phyloP scores from a whole-genome alignment of 2,797 vertebrate genomes.

The Coreius guichenoti region DNA sequence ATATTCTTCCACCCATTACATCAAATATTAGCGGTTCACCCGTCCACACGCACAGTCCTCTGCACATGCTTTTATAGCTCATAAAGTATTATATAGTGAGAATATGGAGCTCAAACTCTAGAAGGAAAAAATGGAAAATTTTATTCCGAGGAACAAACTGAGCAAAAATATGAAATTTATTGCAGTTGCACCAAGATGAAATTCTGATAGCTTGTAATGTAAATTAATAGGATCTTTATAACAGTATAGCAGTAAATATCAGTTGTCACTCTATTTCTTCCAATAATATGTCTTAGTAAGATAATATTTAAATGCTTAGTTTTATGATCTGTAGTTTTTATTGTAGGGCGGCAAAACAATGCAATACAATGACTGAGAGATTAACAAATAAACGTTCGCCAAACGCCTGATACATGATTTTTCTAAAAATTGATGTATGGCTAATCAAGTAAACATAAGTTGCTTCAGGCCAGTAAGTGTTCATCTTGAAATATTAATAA shows the following conservation, averaged over 20 bases:
- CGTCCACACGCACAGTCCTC: neutral
- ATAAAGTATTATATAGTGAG: neutral
- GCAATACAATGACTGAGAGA: neutral
- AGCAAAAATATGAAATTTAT: neutral
- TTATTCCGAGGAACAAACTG: neutral
- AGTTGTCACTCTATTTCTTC: neutral
- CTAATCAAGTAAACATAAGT: neutral
- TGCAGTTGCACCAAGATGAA: neutral
- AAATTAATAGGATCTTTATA: neutral
- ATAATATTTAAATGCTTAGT: neutral
- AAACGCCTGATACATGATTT: neutral
- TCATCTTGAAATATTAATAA: neutral
- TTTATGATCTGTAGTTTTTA: neutral
- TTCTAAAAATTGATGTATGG: neutral
- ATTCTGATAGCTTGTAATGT: neutral
- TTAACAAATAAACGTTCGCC: neutral
- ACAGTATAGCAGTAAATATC: neutral
- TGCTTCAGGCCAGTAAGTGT: neutral
- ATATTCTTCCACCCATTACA: neutral
- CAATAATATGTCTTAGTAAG: neutral
- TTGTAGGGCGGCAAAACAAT: neutral
- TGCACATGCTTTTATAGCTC: neutral
- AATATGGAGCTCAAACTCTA: neutral
- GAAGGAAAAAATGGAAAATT: neutral
- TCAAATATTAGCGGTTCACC: neutral